Base-by-base conservation (phyloP, 2,888 invertebrate species). In the Nomada fabriciana region DNA sequence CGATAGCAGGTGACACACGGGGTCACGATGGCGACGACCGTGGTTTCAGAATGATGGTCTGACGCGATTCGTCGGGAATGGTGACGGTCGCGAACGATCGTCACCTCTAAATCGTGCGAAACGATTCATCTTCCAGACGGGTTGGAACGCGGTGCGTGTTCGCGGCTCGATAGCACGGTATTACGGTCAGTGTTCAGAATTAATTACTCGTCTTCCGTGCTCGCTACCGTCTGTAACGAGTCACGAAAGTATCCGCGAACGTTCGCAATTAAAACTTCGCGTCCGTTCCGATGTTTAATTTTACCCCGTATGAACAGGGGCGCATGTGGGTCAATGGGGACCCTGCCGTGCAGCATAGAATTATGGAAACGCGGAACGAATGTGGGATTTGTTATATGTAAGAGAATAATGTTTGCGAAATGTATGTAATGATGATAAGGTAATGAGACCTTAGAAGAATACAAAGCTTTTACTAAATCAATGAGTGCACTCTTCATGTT, bases 91-190 rank as follows among this genome's bases (percentile, higher is more conserved):
- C 61, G 73, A 73, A 71, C 74, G 60, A 59, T 83, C 80, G 83
- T 83, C 80, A 71, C 73, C 76, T 75, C 73, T 82, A 78, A 84
- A 36, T 82, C 69, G 82, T 69, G 64, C 67, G 77, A 84, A 81
- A 77, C 84, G 77, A 84, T 81, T 84, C 81, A 73, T 84, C 81
- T 81, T 84, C 63, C 81, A 78, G 84, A 59, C 77, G 64, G 53
- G 47, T n/a, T 74, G 25, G 77, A 84, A 78, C 84, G 84, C 84
- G 84, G 84, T 63, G 77, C 84, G 65, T 73, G 84, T 75, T 81
- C 80, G 52, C 84, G 80, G 73, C 80, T 84, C 84, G 80, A 84
- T 84, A 76, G 80, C 63, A 50, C 47, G 80, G 80, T 80, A 80
- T 76, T 80, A 84, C 84, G 84, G 70, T 67, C 84, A 68, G 47